These are phyloP conservation scores for Anthoptus insignis DNA, from an alignment of 2,888 invertebrate genomes.

Conservation along the genomic window DNA sequence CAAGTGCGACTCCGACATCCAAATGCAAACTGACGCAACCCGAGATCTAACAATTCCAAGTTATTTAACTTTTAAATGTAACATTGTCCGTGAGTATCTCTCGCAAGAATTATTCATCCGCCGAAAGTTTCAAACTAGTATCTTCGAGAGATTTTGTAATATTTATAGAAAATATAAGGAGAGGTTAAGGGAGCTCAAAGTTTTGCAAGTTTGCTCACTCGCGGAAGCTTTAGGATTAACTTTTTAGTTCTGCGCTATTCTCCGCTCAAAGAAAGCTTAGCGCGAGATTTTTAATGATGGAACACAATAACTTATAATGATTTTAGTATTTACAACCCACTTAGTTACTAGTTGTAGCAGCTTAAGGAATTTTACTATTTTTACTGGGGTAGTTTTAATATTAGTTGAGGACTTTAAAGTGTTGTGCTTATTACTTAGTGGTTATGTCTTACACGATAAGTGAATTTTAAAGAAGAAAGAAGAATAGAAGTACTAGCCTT, in stretches of 20 bases:
- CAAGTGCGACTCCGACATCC: too few relatives aligned
- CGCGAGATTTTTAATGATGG: conserved; percentile 26
- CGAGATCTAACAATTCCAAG: conserved; percentile 20
- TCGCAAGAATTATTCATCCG: conserved; percentile 34
- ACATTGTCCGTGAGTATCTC: conserved; percentile 29
- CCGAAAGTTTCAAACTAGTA: conserved; percentile 29
- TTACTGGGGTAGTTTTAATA: too few relatives aligned
- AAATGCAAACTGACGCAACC: conserved; percentile 29
- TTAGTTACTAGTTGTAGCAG: conserved; percentile 1
- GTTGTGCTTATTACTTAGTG: too few relatives aligned
- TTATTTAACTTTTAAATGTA: conserved; percentile 33
- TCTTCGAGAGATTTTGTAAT: conserved; percentile 33
- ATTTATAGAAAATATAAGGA: conserved; percentile 36
- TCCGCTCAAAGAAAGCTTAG: conserved; percentile 18
- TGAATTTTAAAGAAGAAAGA: too few relatives aligned
- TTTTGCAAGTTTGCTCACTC: conserved; percentile 15
- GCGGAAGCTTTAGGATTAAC: conserved; percentile 9
- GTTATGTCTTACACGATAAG: too few relatives aligned
- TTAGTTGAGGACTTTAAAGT: too few relatives aligned
- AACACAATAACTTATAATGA: conserved; percentile 31
- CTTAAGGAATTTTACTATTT: background rate
- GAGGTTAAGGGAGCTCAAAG: conserved; percentile 25
- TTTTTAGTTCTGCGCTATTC: conserved; percentile 22
- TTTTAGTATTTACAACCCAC: conserved; percentile 13
- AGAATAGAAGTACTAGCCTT: too few relatives aligned